These are phyloP conservation scores for Spialia ferax DNA, from an alignment of 2,888 invertebrate species.

Conservation along the genomic window DNA sequence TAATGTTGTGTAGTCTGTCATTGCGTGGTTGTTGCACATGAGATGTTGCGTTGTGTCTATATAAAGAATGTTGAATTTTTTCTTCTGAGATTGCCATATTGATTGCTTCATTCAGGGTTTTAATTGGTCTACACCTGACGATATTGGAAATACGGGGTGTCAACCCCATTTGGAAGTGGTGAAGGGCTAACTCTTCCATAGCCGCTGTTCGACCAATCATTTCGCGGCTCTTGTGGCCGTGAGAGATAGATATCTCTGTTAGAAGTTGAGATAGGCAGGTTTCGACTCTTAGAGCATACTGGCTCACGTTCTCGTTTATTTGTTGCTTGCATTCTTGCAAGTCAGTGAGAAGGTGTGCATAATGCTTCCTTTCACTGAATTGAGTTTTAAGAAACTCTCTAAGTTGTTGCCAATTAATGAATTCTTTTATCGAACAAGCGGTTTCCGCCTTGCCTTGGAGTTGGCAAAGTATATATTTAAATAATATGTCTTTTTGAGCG, in stretches of 20 bases:
- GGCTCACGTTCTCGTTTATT: constrained; percentile 43
- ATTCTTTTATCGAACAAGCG: constrained; percentile 21
- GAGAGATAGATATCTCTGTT: constrained; percentile 1
- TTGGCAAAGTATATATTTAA: constrained; percentile 21
- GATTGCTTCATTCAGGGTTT: constrained; percentile 28
- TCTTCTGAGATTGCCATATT: constrained; percentile 27
- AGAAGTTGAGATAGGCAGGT: constrained; percentile 15
- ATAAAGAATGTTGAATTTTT: constrained; percentile 6
- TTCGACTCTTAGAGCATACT: constrained; percentile 45
- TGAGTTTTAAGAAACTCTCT: constrained; percentile 22
- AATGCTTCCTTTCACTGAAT: constrained; percentile 29
- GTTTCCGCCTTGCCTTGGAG: constrained; percentile 13
- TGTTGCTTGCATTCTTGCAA: constrained; percentile 33
- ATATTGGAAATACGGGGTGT: constrained; percentile 15
- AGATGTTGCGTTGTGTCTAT: too few relatives aligned
- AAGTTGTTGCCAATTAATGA: neutral
- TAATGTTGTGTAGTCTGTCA: too few relatives aligned
- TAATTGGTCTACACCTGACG: constrained; percentile 10
- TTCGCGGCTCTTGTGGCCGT: constrained; percentile 11
- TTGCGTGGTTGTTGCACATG: too few relatives aligned
- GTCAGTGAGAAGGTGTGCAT: constrained; percentile 6
- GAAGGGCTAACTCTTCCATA: constrained; percentile 30
- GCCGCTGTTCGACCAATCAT: constrained; percentile 10
- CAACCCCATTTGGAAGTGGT: constrained; percentile 21
- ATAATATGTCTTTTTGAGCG: constrained; percentile 1